phyloP scores from a whole-genome alignment of 2,113 vertebrate species.

The Megaptera novaeangliae region DNA sequence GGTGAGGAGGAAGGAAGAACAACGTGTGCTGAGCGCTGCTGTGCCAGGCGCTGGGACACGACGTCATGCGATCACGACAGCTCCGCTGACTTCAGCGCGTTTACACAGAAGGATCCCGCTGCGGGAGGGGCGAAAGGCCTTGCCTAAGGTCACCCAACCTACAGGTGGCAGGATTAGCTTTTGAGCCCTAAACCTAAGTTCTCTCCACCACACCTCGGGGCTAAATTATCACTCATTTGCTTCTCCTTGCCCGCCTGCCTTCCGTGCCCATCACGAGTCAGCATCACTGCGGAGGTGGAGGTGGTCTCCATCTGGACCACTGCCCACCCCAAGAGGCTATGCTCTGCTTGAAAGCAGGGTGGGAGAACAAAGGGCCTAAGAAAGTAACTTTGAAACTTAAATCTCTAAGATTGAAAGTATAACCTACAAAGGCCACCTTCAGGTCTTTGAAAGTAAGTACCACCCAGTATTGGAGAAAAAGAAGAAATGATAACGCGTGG shows the following conservation, averaged over 20 bases:
- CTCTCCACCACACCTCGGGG: neutral
- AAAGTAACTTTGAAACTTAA: neutral
- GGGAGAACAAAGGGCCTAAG: too few relatives aligned
- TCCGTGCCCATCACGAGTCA: neutral
- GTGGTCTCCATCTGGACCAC: neutral
- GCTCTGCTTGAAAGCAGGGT: neutral
- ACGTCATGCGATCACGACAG: rapidly evolving
- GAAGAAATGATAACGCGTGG: neutral
- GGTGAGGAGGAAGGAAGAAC: neutral
- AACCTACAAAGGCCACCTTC: neutral
- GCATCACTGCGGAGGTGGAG: rapidly evolving
- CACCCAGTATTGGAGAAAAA: neutral
- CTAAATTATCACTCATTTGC: neutral
- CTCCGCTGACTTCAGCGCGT: neutral
- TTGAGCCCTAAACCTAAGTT: neutral
- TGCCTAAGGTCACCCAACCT: neutral
- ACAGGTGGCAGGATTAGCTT: neutral
- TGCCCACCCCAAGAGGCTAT: neutral
- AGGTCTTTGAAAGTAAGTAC: neutral
- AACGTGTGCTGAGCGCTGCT: rapidly evolving
- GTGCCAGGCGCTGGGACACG: neutral
- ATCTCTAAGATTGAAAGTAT: neutral
- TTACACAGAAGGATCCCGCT: too few relatives aligned
- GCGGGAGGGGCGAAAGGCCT: too few relatives aligned
- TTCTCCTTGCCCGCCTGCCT: neutral